Conservation (phyloP, 2,888 invertebrate genomes). For the Schizaphis graminum region DNA sequence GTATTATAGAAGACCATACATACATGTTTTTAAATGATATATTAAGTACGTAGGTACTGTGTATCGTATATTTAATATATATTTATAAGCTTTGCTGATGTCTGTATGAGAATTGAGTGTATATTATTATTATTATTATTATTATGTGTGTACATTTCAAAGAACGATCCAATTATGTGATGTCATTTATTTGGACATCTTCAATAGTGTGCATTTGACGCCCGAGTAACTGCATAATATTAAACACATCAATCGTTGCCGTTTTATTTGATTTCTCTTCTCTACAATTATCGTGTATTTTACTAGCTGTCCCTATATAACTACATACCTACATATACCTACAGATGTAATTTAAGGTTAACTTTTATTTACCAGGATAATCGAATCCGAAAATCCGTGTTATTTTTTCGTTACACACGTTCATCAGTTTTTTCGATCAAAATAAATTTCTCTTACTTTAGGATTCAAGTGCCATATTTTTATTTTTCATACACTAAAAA, state of each 20-base stretch:
- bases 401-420: not conserved
- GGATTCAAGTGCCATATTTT: not conserved
- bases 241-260: not conserved
- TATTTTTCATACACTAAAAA: not conserved
- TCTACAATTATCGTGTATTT: not conserved
- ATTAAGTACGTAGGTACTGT: not conserved
- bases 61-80: slow-evolving; percentile 10
- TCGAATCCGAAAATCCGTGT: not conserved
- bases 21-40: slow-evolving; percentile 13
- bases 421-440: not conserved
- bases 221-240: slow-evolving; percentile 10
- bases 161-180: slow-evolving; percentile 21
- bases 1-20: slow-evolving; percentile 3
- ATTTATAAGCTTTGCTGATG: slow-evolving; percentile 10
- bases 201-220: not conserved
- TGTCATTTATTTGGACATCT: not conserved
- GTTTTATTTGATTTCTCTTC: not conserved
- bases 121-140: not conserved
- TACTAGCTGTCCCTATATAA: not conserved
- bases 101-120: not conserved
- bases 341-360: not conserved
- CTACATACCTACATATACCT: no score
- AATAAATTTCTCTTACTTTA: not conserved
- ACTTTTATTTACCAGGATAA: not conserved
- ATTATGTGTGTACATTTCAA: not conserved